These are phyloP conservation scores for Tortricodes alternella DNA, from an alignment of 2,888 invertebrate species.

Conservation along the genomic window DNA sequence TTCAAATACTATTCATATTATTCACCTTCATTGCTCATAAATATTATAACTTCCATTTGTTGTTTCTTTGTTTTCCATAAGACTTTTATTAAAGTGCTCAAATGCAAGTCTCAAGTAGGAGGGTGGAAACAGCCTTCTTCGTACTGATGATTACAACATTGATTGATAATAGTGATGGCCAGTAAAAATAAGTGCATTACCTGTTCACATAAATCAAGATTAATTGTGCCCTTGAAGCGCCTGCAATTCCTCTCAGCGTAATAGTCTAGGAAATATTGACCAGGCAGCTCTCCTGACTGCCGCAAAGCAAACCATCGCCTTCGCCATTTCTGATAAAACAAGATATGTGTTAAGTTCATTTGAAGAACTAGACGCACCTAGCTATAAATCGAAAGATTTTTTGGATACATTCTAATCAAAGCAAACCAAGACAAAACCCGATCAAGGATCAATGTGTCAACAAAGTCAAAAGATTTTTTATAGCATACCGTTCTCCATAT, in stretches of 20 bases:
- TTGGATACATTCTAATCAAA: conserved; percentile 34
- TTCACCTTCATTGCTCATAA: too few species aligned
- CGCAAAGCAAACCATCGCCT: conserved; percentile 96
- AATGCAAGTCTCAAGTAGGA: too few species aligned
- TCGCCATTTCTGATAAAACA: conserved; percentile 92
- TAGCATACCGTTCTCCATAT: conserved; percentile 96
- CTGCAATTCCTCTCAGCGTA: conserved; percentile 94
- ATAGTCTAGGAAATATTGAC: conserved; percentile 96
- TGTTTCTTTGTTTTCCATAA: too few species aligned
- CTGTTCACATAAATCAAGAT: conserved; percentile 98
- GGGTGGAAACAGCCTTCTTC: too few species aligned
- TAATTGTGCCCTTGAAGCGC: conserved; percentile 93
- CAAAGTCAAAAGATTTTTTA: conserved; percentile 49
- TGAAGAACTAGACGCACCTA: not conserved
- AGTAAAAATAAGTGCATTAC: conserved; percentile 68
- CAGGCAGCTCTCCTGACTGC: conserved; percentile 95
- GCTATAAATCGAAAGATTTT: not conserved
- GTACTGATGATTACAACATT: not conserved
- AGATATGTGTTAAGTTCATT: not conserved
- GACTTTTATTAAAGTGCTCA: too few species aligned
- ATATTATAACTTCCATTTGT: too few species aligned
- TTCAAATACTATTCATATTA: too few species aligned
- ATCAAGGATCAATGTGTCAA: conserved; percentile 53
- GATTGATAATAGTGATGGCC: not conserved
- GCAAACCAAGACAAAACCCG: conserved; percentile 36